Conservation (phyloP, 2,113 vertebrate genomes). For the Ictidomys tridecemlineatus region DNA sequence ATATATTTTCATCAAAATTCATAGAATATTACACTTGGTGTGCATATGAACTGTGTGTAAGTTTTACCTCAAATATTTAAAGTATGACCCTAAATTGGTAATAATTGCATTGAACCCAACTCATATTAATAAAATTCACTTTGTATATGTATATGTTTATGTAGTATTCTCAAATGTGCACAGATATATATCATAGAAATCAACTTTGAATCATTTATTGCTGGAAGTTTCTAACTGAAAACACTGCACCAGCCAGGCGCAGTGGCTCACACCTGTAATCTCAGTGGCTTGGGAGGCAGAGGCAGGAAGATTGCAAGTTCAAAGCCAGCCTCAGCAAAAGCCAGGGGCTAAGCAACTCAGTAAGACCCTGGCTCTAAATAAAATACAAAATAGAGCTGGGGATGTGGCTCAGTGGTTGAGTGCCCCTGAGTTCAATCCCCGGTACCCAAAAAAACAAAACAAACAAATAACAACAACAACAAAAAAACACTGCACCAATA, state of each 20-base stretch:
- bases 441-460: no score
- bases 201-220: background rate
- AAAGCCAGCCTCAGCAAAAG: no score
- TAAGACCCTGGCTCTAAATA: no score
- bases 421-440: no score
- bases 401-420: no score
- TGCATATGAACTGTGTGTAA: background rate
- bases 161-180: background rate
- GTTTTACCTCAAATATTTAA: slow-evolving; percentile 9
- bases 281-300: no score
- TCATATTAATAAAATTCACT: background rate
- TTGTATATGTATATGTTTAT: background rate
- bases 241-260: background rate
- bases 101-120: background rate
- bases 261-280: no score
- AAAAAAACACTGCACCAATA: background rate
- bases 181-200: background rate
- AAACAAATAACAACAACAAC: no score
- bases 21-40: background rate
- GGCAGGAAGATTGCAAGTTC: no score
- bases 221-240: slow-evolving; percentile 26
- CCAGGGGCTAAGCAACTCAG: no score
- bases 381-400: no score
- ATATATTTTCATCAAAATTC: slow-evolving; percentile 46
- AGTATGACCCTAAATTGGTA: background rate